Conservation (phyloP, 2,888 invertebrate species). For the Cylindroiulus punctatus region DNA sequence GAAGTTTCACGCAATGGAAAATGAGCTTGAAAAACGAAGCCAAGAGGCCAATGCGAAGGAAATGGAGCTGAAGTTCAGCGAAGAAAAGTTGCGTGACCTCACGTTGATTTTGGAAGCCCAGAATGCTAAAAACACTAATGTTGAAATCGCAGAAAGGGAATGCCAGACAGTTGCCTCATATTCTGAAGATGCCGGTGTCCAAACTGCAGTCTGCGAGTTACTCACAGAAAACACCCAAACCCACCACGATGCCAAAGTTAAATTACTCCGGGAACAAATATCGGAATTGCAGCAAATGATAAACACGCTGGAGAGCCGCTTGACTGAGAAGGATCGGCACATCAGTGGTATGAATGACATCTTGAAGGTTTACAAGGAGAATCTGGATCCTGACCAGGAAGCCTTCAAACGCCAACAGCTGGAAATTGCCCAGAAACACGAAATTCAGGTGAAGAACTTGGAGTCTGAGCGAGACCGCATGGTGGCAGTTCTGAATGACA, state of each 20-base stretch:
- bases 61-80: background rate
- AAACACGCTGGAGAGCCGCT: slow-evolving; percentile 40
- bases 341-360: slow-evolving; percentile 52
- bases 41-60: background rate
- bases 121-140: background rate
- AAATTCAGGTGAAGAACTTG: background rate
- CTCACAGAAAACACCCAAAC: background rate
- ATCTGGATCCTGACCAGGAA: slow-evolving; percentile 55
- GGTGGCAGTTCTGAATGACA: slow-evolving; percentile 66
- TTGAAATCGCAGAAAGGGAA: background rate
- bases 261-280: background rate
- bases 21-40: background rate
- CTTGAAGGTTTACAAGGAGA: slow-evolving; percentile 57
- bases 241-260: background rate
- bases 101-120: background rate
- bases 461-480: slow-evolving; percentile 63
- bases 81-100: background rate
- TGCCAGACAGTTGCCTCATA: background rate
- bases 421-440: slow-evolving; percentile 2
- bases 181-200: background rate
- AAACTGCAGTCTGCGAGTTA: background rate
- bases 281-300: slow-evolving; percentile 49
- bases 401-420: background rate
- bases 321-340: slow-evolving; percentile 50
- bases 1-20: background rate